Conservation (phyloP, 2,888 invertebrate species). For the Eristalis intricaria region DNA sequence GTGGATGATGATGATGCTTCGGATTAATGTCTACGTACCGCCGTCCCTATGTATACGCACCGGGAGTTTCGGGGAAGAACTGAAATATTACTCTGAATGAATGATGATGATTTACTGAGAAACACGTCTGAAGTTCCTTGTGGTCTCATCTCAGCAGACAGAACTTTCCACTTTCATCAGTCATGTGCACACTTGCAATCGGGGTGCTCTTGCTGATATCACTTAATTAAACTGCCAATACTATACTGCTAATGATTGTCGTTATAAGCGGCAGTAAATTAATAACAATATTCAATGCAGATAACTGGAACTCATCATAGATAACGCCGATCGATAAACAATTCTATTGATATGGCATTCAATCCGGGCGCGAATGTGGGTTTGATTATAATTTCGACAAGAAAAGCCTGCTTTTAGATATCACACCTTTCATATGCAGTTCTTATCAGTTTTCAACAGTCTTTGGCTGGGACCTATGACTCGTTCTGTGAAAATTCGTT, state of each 20-base stretch:
- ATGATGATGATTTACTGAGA: too few relatives aligned
- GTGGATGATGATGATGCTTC: conserved; percentile 25
- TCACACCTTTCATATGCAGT: neutral
- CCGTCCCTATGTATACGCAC: neutral
- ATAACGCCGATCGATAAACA: neutral
- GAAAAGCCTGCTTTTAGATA: neutral
- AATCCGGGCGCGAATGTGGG: neutral
- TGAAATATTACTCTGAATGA: too few relatives aligned
- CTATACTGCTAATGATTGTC: neutral
- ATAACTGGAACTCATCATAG: neutral
- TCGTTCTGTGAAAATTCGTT: neutral
- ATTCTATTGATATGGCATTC: neutral
- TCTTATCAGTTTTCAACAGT: too few relatives aligned
- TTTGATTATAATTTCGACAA: neutral
- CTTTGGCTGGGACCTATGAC: neutral
- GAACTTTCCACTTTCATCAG: neutral
- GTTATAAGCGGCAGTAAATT: neutral
- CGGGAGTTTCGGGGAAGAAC: too few relatives aligned
- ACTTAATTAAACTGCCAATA: neutral
- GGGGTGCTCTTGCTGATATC: neutral
- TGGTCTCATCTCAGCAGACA: neutral
- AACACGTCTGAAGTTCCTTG: too few relatives aligned
- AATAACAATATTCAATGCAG: neutral
- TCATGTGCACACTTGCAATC: neutral
- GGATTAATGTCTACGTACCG: neutral